Conservation (phyloP, 1,140 invertebrate species). For the Philaenus spumarius region DNA sequence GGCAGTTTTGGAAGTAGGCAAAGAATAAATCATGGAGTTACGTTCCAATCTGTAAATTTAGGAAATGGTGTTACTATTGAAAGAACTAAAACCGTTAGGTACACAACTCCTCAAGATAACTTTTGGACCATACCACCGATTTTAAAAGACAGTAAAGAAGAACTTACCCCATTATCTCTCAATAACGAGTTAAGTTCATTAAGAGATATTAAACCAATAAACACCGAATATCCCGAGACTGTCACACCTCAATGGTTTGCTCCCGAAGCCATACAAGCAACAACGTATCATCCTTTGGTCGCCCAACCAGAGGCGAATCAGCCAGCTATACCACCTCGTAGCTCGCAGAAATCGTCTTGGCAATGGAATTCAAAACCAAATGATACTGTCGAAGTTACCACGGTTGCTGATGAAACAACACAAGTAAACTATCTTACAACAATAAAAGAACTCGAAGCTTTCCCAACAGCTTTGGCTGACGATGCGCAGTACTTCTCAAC, state of each 20-base stretch:
- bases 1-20: neutral
- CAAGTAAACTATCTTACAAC: neutral
- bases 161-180: slow-evolving; percentile 1
- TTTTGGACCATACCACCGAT: neutral
- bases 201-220: too few relatives aligned
- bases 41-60: slow-evolving; percentile 18
- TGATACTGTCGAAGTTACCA: slow-evolving; percentile 4
- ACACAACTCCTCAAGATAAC: slow-evolving; percentile 21
- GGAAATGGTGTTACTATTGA: slow-evolving; percentile 23
- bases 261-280: neutral
- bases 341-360: slow-evolving; percentile 17
- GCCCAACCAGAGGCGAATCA: neutral
- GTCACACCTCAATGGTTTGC: too few relatives aligned
- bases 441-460: too few relatives aligned
- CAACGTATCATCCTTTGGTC: slow-evolving; percentile 4
- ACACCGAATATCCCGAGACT: too few relatives aligned
- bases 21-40: slow-evolving; percentile 2
- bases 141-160: neutral
- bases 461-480: too few relatives aligned
- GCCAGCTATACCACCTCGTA: neutral
- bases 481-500: slow-evolving; percentile 19
- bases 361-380: slow-evolving; percentile 20
- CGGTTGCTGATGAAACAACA: neutral
- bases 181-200: neutral
- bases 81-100: slow-evolving; percentile 16